A percentile compares a stretch with the other conserved stretches of the same genome.
These are phyloP conservation scores for Ahaetulla prasina DNA, from an alignment of 2,113 vertebrate species.

Conservation along the genomic window DNA sequence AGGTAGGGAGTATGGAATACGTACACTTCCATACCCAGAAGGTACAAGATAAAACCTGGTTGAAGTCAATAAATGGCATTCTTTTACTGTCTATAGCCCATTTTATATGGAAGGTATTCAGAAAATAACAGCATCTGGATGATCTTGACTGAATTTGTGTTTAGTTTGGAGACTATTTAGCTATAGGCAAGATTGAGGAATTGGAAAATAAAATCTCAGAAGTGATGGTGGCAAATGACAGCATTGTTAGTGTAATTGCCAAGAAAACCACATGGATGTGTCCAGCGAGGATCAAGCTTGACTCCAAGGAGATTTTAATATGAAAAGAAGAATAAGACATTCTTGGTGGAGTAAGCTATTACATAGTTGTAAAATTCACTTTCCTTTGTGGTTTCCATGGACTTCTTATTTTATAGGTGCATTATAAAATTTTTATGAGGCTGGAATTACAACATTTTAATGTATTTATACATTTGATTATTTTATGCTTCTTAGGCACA, in stretches of 20 bases:
- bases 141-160: background rate
- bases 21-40: background rate
- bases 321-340: background rate
- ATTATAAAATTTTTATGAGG: background rate
- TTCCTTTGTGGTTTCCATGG: background rate
- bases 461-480: background rate
- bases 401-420: background rate
- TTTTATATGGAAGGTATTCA: background rate
- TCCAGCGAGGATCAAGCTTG: background rate
- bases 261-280: background rate
- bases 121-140: background rate
- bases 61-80: background rate
- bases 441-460: background rate
- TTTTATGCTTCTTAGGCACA: background rate
- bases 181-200: background rate
- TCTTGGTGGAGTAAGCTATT: background rate
- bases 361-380: background rate
- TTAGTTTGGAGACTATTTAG: background rate
- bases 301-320: background rate
- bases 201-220: background rate
- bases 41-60: background rate
- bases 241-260: background rate
- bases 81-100: background rate
- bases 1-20: background rate
- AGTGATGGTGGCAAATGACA: background rate